Evolutionary conservation across 2,888 invertebrate genomes (phyloP), one percentile per base, ranked within the genome.

Genomic region (Synergus itoensis): DNA sequence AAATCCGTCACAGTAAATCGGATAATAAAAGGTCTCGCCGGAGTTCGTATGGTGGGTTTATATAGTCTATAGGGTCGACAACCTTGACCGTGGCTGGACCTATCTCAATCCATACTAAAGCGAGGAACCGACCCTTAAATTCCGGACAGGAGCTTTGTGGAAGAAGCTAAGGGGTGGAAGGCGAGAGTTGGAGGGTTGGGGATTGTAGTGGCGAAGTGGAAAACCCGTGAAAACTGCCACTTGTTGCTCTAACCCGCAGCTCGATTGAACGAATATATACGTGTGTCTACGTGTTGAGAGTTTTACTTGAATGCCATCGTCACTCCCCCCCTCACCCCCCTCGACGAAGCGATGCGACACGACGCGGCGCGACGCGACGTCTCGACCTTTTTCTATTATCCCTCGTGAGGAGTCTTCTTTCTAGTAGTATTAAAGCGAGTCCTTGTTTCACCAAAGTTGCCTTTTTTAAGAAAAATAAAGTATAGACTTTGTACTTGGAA

Each of bases 221-320:
- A 92, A 92, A 91, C 88, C 91, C 90, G 91, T 91, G 92, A 92
- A 92, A 92, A 92, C 91, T 90, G 88, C 92, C 92, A 92, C 92
- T 92, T 92, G 92, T 92, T 92, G 92, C 92, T 85, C 88, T 88
- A 90, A 87, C 88, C 86, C 81, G 80, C 82, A 84, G 78, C 73
- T 73, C 73, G 73, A 73, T 73, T 53, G n/a, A 73, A 53, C 73
- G 48, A 53, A 73, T 73, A 73, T 73, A 73, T 73, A 73, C 36
- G 16, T 40, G 40, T 73, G 48, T 40, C 73, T 73, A 53, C 73
- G 48, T 53, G 73, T 73, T 73, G 48, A 45, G 53, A 73, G 53
- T 73, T 73, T 73, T 53, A 73, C 73, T 73, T 53, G 45, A 53
- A 48, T 73, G 36, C 69, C 36, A 73, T 73, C 69, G 69, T 69